phyloP scores from a whole-genome alignment of 2,113 vertebrate species.

The Phalacrocorax brasilianus region DNA sequence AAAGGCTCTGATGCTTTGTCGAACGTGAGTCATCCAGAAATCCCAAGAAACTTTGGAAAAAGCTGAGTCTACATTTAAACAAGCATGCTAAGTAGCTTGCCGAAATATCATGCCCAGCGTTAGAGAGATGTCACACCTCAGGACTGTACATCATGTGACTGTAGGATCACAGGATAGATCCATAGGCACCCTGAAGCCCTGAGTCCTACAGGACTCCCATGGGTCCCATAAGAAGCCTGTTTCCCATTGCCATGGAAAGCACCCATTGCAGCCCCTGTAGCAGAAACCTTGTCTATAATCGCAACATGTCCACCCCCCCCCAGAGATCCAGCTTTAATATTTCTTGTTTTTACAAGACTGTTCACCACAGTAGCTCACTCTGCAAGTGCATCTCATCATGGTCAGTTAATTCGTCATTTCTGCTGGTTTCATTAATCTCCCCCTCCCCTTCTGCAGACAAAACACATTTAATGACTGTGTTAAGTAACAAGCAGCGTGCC shows the following conservation, averaged over 20 bases:
- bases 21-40: background rate
- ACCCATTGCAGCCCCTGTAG: background rate
- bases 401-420: slow-evolving; percentile 35
- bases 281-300: background rate
- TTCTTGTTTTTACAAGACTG: background rate
- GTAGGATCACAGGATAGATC: background rate
- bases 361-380: background rate
- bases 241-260: background rate
- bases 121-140: background rate
- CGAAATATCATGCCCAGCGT: background rate
- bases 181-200: background rate
- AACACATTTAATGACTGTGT: background rate
- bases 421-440: background rate
- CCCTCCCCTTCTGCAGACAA: slow-evolving; percentile 22
- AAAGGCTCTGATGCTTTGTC: background rate
- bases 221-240: background rate
- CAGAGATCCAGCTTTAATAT: background rate
- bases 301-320: background rate
- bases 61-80: slow-evolving; percentile 3
- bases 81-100: background rate
- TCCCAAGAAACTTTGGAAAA: background rate
- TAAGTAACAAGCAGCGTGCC: background rate
- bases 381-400: background rate
- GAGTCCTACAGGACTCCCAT: background rate
- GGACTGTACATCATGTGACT: background rate